A percentile compares a stretch with the other conserved stretches of the same genome.
phyloP scores from a whole-genome alignment of 2,888 invertebrate genomes.

The Meloe dianella region DNA sequence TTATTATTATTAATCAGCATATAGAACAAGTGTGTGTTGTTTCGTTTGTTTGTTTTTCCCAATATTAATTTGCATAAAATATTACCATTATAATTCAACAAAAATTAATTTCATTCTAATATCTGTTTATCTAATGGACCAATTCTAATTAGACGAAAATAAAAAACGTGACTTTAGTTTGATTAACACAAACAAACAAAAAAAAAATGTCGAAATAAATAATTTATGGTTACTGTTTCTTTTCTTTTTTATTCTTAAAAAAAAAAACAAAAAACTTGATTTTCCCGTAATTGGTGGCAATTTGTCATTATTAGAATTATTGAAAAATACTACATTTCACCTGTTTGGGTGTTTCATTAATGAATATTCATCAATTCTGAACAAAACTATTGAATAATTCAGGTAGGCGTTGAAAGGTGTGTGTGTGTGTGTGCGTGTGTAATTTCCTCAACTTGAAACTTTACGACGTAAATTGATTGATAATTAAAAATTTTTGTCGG shows the following conservation, averaged over 20 bases:
- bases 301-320: constrained; percentile 6
- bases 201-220: background rate
- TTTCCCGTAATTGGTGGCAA: background rate
- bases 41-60: constrained; percentile 10
- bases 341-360: constrained; percentile 9
- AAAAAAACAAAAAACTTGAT: background rate
- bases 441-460: background rate
- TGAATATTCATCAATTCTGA: constrained; percentile 9
- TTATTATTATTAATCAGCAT: background rate
- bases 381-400: constrained; percentile 7
- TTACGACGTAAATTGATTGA: background rate
- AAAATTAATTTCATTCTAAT: constrained; percentile 3
- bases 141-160: background rate
- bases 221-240: too few species aligned
- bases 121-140: background rate
- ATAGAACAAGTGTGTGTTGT: constrained; percentile 8
- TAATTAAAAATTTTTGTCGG: background rate
- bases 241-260: background rate
- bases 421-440: background rate
- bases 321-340: background rate
- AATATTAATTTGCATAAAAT: constrained; percentile 9
- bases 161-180: background rate
- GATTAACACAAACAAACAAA: background rate
- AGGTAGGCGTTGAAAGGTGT: background rate
- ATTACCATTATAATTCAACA: background rate